Conservation (phyloP, 2,888 invertebrate species). For the Helicoverpa assulta region DNA sequence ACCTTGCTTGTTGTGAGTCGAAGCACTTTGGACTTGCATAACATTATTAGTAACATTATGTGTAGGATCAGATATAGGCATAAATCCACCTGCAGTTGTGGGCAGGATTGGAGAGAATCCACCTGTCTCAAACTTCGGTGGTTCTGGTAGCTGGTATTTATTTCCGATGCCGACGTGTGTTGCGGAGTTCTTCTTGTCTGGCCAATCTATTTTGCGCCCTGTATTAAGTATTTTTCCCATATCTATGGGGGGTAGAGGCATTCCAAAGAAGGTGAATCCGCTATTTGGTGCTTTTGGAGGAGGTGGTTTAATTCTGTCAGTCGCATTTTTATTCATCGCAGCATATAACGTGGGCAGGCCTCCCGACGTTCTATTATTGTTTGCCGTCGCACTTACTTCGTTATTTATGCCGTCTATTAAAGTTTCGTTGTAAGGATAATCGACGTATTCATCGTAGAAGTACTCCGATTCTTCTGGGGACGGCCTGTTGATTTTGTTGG, state of each 20-base stretch:
- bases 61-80: conserved; percentile 90
- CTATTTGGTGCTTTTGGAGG: conserved; percentile 88
- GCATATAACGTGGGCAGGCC: conserved; percentile 90
- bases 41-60: conserved; percentile 71
- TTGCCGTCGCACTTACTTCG: conserved; percentile 75
- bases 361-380: conserved; percentile 82
- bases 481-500: conserved; percentile 90
- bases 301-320: conserved; percentile 74
- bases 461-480: conserved; percentile 94
- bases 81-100: conserved; percentile 93
- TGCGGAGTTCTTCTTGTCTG: conserved; percentile 79
- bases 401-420: conserved; percentile 80
- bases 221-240: conserved; percentile 92
- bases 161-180: conserved; percentile 74
- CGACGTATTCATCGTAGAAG: conserved; percentile 95
- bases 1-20: conserved; percentile 68
- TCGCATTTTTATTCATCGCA: conserved; percentile 75
- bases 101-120: conserved; percentile 95
- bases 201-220: conserved; percentile 86
- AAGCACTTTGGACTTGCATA: conserved; percentile 56
- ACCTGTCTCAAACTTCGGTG: conserved; percentile 93
- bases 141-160: conserved; percentile 81
- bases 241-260: conserved; percentile 94
- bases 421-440: conserved; percentile 93
- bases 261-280: conserved; percentile 95